Base-by-base conservation (phyloP, 1,140 invertebrate genomes). In the Diorhabda sublineata region DNA sequence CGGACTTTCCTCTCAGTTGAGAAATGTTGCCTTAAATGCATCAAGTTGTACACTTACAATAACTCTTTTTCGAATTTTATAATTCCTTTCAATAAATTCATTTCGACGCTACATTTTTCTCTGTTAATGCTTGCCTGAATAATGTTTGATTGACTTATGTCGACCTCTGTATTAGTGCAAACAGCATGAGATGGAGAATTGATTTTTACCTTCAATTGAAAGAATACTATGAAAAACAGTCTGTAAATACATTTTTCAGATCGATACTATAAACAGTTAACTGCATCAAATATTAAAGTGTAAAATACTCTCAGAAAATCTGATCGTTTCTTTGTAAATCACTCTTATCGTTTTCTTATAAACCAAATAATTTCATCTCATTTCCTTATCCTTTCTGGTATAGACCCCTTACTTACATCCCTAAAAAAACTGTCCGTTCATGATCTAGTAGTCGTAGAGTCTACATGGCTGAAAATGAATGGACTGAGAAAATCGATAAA, bases 381-480 rank as follows among this genome's bases (percentile, higher is more conserved):
- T 60, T 60, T 42, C 42, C 58, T 7, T 42, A 7, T n/a, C 26
- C 42, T 60, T 60, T 52, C 6, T n/a, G 6, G 6, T 3, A 52
- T n/a, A 8, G n/a, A 8, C 47, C 47, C 58, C 58, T 60, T 60
- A 56, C 58, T 11, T 60, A n/a, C 26, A 26, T 60, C 58, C 58
- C 4, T 26, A 11, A 11, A 11, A 56, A 56, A 43, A 64, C 45
- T 47, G 63, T 42, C 63, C 63, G 63, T 64, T 57, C 52, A 64
- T 64, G 63, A 45, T 60, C 9, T 67, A 47, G 65, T 60, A 67
- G 65, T 52, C 65, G 45, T 60, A 44, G 65, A 67, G 65, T 67
- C 65, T 67, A 67, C 58, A 67, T 67, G 65, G 47, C 65, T 52
- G 65, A 67, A 67, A 52, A 59, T 67, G 65, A 67, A 67, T 67